A percentile compares a stretch with the other conserved stretches of the same genome.
Conservation (phyloP, 2,888 invertebrate genomes). For the Ichneumoninae sp. region DNA sequence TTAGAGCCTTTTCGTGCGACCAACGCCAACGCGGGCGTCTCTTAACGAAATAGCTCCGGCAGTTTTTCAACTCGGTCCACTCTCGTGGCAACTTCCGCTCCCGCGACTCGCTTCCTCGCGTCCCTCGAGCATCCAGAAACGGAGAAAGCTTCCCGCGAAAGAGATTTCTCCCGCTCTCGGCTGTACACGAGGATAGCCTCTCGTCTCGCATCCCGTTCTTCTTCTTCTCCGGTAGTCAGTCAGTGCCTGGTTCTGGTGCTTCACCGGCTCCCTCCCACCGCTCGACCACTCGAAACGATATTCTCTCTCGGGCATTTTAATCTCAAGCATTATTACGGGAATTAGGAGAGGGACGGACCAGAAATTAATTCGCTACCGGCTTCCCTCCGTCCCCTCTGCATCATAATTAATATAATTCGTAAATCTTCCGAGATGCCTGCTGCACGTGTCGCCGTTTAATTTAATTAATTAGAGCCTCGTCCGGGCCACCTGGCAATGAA, state of each 20-base stretch:
- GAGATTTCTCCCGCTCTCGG: constrained; percentile 56
- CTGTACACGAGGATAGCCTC: constrained; percentile 32
- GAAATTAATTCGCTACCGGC: constrained; percentile 45
- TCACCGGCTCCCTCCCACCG: constrained; percentile 8
- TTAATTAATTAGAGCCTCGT: constrained; percentile 46
- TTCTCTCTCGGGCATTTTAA: constrained; percentile 58
- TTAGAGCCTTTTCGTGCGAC: constrained; percentile 39
- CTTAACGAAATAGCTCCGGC: constrained; percentile 65
- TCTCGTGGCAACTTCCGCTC: constrained; percentile 62
- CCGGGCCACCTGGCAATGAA: background rate
- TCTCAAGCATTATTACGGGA: constrained; percentile 62
- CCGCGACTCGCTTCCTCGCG: constrained; percentile 41
- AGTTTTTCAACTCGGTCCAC: constrained; percentile 64
- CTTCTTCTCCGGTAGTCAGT: constrained; percentile 15
- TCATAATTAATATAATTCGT: constrained; percentile 65
- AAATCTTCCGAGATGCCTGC: constrained; percentile 36
- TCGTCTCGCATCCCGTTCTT: constrained; percentile 32
- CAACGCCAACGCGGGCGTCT: constrained; percentile 38
- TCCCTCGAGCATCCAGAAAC: constrained; percentile 47
- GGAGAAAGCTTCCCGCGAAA: constrained; percentile 56
- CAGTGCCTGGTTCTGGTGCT: constrained; percentile 24
- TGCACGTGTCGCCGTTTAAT: constrained; percentile 54
- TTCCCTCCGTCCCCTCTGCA: constrained; percentile 26
- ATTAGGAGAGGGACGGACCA: constrained; percentile 34
- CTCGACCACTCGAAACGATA: constrained; percentile 54